phyloP scores from a whole-genome alignment of 2,113 vertebrate species.

The Phyllostomus hastatus region DNA sequence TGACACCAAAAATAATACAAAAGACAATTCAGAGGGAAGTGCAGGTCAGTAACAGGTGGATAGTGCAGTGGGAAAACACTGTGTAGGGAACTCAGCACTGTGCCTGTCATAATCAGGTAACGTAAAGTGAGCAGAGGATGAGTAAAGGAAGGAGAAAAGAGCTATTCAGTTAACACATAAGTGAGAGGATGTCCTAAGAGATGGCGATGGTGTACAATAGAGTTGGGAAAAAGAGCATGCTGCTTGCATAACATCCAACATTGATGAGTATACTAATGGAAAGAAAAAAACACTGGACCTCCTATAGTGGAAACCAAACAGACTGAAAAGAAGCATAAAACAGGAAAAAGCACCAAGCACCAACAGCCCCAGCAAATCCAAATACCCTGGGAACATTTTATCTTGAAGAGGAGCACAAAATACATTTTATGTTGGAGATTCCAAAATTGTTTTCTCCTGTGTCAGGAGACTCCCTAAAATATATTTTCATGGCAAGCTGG shows the following conservation, averaged over 20 bases:
- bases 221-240: neutral
- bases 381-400: neutral
- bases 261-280: neutral
- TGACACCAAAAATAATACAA: neutral
- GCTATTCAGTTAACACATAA: neutral
- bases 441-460: neutral
- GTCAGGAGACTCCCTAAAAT: neutral
- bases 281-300: neutral
- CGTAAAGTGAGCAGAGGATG: neutral
- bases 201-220: neutral
- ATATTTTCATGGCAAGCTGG: neutral
- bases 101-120: neutral
- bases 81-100: neutral
- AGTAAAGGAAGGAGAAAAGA: neutral
- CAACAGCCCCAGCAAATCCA: neutral
- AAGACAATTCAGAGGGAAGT: neutral
- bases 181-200: neutral
- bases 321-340: neutral
- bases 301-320: neutral
- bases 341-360: neutral
- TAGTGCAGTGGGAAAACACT: neutral
- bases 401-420: conserved; percentile 14
- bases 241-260: neutral
- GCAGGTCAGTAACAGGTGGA: neutral
- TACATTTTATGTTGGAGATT: neutral